Evolutionary conservation across 2,113 vertebrate species (phyloP), one percentile per base, ranked within the genome.

Genomic region (Alces alces): DNA sequence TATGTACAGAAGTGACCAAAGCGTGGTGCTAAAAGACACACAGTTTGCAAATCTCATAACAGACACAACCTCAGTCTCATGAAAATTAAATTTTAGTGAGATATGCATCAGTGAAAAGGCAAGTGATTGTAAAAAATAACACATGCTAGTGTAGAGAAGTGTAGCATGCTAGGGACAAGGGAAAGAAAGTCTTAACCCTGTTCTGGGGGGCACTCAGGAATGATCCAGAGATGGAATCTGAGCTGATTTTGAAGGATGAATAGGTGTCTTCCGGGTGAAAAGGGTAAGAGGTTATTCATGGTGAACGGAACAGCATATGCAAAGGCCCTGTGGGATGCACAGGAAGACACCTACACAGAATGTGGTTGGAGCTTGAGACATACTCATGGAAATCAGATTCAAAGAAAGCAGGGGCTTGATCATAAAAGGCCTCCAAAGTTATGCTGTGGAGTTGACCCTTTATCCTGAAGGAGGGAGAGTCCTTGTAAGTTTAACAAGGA

Each of bases 341-440:
- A 2, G 17, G 11, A 27, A 0, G 17, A 30, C 12, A 6, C 16
- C 8, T 0, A 0, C 0, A 1, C 50, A 15, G n/a, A 8, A 5
- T 15, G 5, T 6, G 23, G 5, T 1, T 84, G 85, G 27, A 13
- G 1, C 2, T 2, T 2, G 33, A n/a, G 13, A 3, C 0, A 2
- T 0, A 15, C 28, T 61, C 10, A 16, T 0, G 5, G 58, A 12
- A 6, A 27, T 5, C 17, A 23, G 2, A 14, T 39, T 13, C 8
- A 36, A 54, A 28, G 28, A 50, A 47, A 90, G 3, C 11, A 25
- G 13, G 43, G 10, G 2, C 14, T 61, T n/a, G 33, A 7, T 12
- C 36, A 12, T 28, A 47, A 70, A 36, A 27, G 28, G 9, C 47
- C 23, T 28, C 52, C 1, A 1, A 33, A 2, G 1, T 27, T 52